Percentiles rank a stretch among this genome's conserved stretches.
phyloP scores from a whole-genome alignment of 2,797 vertebrate species.

The Streptopelia turtur region DNA sequence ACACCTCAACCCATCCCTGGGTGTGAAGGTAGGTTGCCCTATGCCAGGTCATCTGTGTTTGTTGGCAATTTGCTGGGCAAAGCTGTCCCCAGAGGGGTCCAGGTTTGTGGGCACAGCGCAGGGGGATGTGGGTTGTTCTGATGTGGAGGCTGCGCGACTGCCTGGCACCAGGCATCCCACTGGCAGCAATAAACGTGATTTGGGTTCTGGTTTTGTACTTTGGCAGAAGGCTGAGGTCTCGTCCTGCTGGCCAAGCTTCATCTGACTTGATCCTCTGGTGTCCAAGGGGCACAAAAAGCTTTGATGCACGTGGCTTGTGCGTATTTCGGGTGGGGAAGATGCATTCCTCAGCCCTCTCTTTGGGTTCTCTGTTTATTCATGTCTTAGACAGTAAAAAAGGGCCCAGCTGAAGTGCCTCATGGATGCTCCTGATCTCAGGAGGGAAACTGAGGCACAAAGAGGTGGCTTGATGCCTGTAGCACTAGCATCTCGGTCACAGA shows the following conservation, averaged over 20 bases:
- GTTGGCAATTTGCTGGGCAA: not conserved
- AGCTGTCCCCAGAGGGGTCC: not conserved
- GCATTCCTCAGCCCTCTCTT: not conserved
- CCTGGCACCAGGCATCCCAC: not conserved
- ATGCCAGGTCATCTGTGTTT: not conserved
- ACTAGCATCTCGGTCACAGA: not conserved
- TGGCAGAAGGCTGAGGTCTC: not conserved
- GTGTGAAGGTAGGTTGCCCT: fast-evolving
- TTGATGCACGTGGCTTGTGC: not conserved
- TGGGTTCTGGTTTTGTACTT: not conserved
- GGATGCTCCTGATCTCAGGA: not conserved
- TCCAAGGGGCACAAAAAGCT: not conserved
- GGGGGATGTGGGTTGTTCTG: not conserved
- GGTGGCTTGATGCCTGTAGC: not conserved
- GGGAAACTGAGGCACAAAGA: not conserved
- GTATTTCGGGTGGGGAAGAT: not conserved
- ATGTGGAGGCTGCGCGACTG: not conserved
- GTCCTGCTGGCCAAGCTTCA: not conserved
- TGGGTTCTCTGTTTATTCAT: not conserved
- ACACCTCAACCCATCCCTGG: not conserved
- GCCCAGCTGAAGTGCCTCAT: not conserved
- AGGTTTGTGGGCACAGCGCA: not conserved
- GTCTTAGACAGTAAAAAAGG: not conserved
- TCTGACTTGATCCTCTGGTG: not conserved
- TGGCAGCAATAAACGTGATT: not conserved